Evolutionary conservation across 1,140 invertebrate genomes (phyloP).

Genomic region (Drosophila neocordata): DNA sequence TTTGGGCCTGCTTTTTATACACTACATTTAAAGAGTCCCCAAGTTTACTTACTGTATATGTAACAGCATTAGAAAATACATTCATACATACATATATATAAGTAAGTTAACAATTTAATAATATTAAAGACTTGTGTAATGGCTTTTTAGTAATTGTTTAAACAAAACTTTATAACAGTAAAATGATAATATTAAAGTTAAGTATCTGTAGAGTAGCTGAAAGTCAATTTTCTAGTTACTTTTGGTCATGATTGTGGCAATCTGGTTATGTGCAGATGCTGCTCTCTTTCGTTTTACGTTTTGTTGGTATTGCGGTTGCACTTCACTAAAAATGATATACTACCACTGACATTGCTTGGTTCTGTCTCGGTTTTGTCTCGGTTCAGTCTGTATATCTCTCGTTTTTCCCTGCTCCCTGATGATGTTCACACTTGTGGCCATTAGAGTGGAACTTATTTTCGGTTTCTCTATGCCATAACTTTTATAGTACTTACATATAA

Average conservation of each 20-base stretch:
- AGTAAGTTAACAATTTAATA: no score
- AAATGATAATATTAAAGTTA: no score
- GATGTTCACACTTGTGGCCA: slow-evolving; percentile 58
- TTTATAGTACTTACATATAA: neutral
- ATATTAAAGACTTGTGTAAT: no score
- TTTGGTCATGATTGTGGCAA: slow-evolving; percentile 16
- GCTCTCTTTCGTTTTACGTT: slow-evolving; percentile 41
- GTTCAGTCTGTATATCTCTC: slow-evolving; percentile 19
- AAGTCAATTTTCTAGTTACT: neutral
- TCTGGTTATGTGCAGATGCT: slow-evolving; percentile 36
- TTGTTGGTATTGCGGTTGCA: slow-evolving; percentile 45
- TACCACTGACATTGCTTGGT: slow-evolving; percentile 43
- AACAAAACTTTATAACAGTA: no score
- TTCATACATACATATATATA: no score
- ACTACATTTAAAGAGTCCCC: neutral
- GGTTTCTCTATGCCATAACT: slow-evolving; percentile 12
- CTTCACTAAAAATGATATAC: slow-evolving; percentile 74
- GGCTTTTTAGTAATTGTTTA: no score
- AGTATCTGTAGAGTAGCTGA: neutral
- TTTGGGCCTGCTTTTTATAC: slow-evolving; percentile 34
- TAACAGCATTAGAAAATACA: no score
- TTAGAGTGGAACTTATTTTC: slow-evolving; percentile 54
- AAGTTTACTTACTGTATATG: no score
- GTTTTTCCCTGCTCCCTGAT: slow-evolving; percentile 21
- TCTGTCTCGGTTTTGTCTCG: slow-evolving; percentile 26